phyloP scores from a whole-genome alignment of 2,797 vertebrate genomes.

The Heterohyrax brucei region DNA sequence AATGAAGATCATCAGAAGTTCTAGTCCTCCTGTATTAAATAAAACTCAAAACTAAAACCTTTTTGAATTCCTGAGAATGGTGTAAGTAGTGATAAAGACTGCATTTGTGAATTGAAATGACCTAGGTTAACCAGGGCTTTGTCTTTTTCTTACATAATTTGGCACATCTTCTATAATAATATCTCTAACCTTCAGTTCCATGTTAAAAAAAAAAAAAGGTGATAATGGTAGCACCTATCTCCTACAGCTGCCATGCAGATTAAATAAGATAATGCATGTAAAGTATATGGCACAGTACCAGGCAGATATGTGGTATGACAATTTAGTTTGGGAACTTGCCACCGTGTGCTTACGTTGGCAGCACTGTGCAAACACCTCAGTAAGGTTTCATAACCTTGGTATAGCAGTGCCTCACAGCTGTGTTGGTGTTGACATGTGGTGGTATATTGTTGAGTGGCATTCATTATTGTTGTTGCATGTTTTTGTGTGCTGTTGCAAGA shows the following conservation, averaged over 20 bases:
- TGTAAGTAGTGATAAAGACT: neutral
- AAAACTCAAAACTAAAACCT: constrained; percentile 1
- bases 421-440: too few species aligned
- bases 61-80: constrained; percentile 7
- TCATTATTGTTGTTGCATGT: too few species aligned
- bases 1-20: constrained; percentile 32
- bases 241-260: neutral
- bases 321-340: too few species aligned
- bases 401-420: too few species aligned
- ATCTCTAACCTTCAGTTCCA: neutral
- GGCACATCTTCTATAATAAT: neutral
- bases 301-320: neutral
- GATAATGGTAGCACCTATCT: neutral
- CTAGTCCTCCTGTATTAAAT: neutral
- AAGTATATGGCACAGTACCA: neutral
- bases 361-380: too few species aligned
- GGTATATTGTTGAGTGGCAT: too few species aligned
- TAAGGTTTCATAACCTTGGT: too few species aligned
- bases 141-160: constrained; percentile 45
- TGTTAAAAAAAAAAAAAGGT: neutral
- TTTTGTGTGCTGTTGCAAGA: too few species aligned
- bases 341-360: too few species aligned
- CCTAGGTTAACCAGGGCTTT: neutral
- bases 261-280: neutral
- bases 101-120: constrained; percentile 40